phyloP scores from a whole-genome alignment of 2,888 invertebrate genomes.

The Leptopilina drosophilae region DNA sequence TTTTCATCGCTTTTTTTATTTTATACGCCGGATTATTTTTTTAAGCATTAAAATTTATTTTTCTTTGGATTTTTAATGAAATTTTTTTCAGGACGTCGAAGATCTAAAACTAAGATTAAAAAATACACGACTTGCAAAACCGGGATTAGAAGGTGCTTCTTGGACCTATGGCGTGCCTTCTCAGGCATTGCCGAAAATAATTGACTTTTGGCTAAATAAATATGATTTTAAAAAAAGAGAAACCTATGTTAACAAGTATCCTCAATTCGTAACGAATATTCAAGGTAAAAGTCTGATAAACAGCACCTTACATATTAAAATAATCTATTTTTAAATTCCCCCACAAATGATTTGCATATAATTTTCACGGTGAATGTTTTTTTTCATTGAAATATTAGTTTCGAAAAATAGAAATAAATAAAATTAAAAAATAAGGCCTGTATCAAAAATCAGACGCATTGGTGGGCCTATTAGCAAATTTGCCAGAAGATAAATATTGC shows the following conservation, averaged over 20 bases:
- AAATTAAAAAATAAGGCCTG: no score
- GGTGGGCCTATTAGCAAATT: no score
- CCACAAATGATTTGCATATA: no score
- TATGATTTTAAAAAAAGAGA: conserved; percentile 80
- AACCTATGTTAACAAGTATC: conserved; percentile 78
- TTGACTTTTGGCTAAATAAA: conserved; percentile 79
- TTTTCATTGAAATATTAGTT: no score
- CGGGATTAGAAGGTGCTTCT: conserved; percentile 63
- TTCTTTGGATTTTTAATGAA: no score
- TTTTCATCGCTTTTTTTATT: not conserved
- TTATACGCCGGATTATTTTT: no score
- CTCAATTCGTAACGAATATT: conserved; percentile 71
- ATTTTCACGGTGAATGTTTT: no score
- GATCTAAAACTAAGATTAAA: conserved; percentile 75
- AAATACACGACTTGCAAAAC: conserved; percentile 61
- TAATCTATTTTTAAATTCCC: no score
- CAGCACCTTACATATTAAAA: no score
- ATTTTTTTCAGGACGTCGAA: conserved; percentile 69
- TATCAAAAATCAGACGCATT: no score
- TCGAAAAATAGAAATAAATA: not conserved
- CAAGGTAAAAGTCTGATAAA: conserved; percentile 59
- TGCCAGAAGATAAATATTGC: no score
- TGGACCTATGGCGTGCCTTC: conserved; percentile 79
- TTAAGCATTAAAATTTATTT: no score
- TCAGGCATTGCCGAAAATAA: conserved; percentile 74